Percentiles rank a stretch among this genome's conserved stretches.
phyloP scores from a whole-genome alignment of 2,113 vertebrate species.

The Syrmaticus mikado region DNA sequence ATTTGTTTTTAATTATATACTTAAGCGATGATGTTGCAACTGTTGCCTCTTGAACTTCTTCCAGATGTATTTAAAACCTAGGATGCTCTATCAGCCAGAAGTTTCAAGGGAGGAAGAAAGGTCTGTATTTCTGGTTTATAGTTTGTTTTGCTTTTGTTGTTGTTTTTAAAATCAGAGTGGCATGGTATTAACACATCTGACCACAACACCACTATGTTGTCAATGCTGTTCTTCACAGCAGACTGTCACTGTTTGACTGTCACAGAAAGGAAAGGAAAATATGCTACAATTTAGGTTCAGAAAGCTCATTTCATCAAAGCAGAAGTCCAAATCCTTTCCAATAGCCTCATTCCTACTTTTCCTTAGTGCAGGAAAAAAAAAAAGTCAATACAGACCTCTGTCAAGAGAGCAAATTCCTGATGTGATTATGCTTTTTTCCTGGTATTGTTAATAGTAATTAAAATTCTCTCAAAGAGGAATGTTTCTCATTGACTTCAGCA shows the following conservation, averaged over 20 bases:
- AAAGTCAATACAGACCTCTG: not conserved
- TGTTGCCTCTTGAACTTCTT: slow-evolving; percentile 23
- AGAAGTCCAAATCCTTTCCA: not conserved
- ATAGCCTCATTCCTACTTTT: not conserved
- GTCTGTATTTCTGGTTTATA: not conserved
- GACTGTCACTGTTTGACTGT: not conserved
- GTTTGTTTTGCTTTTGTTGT: not conserved
- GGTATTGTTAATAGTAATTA: not conserved
- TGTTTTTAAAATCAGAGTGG: not conserved
- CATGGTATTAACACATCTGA: not conserved
- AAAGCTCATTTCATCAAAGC: not conserved
- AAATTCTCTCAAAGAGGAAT: not conserved
- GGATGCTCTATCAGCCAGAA: not conserved
- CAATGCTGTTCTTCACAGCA: not conserved
- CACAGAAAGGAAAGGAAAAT: not conserved
- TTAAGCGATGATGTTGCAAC: not conserved
- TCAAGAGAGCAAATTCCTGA: not conserved
- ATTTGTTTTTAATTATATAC: not conserved
- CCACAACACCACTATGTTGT: fast-evolving
- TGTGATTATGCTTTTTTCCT: not conserved
- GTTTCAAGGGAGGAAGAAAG: not conserved
- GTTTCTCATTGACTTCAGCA: slow-evolving; percentile 29
- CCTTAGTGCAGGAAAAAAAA: not conserved
- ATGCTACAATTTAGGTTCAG: not conserved
- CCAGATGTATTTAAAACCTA: not conserved